Evolutionary conservation across 1,140 invertebrate genomes (phyloP).

Genomic region (Scylla paramamosain): DNA sequence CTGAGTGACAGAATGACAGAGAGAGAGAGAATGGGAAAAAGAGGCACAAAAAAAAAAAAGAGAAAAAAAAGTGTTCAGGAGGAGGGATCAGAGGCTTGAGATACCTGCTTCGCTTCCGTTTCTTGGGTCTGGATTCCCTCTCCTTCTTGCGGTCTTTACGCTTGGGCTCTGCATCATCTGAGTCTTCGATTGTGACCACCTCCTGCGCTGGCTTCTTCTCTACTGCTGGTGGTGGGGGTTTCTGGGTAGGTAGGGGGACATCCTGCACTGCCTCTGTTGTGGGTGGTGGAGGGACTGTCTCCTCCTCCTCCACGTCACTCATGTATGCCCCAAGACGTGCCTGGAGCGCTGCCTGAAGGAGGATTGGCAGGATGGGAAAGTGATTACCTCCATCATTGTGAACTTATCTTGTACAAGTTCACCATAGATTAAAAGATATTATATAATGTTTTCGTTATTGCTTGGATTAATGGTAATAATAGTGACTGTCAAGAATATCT

Average conservation of each 20-base stretch:
- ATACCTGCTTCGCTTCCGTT: constrained; percentile 77
- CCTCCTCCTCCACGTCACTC: constrained; percentile 71
- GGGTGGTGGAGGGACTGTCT: not conserved
- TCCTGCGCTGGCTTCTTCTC: constrained; percentile 34
- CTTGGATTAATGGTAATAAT: no score
- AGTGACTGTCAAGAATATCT: no score
- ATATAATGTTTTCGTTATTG: no score
- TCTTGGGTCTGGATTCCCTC: constrained; percentile 79
- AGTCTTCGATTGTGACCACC: constrained; percentile 73
- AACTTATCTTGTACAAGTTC: no score
- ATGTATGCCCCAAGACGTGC: constrained; percentile 69
- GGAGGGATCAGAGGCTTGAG: constrained; percentile 77
- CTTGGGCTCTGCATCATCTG: constrained; percentile 80
- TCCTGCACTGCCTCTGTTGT: not conserved
- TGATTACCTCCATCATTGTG: not conserved
- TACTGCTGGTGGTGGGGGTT: not conserved
- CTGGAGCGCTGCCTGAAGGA: constrained; percentile 64
- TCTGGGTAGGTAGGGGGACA: not conserved
- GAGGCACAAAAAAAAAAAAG: not conserved
- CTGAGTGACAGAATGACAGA: constrained; percentile 1
- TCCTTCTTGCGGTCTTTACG: constrained; percentile 78
- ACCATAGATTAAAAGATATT: no score
- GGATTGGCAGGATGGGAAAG: not conserved
- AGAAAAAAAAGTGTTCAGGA: constrained; percentile 68
- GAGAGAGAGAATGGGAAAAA: not conserved